phyloP scores from a whole-genome alignment of 1,140 invertebrate genomes.

The Gryon sp. region DNA sequence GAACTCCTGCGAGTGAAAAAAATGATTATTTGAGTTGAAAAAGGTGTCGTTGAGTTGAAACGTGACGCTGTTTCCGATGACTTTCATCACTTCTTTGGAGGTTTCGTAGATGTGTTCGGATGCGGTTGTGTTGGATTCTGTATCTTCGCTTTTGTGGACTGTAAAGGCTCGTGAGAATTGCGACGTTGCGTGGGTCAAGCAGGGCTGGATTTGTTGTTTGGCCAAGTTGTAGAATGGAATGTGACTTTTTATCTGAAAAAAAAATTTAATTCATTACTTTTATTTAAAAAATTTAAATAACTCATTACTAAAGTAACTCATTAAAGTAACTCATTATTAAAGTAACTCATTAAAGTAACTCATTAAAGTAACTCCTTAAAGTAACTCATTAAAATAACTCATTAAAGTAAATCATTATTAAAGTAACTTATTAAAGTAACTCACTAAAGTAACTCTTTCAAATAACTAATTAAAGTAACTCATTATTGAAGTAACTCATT shows the following conservation, averaged over 20 bases:
- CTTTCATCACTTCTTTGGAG: slow-evolving; percentile 64
- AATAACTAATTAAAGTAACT: too few relatives aligned
- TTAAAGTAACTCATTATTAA: too few relatives aligned
- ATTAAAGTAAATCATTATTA: too few relatives aligned
- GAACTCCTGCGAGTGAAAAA: slow-evolving; percentile 67
- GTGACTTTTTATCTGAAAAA: slow-evolving; percentile 43
- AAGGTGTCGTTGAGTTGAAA: slow-evolving; percentile 64
- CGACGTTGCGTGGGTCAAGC: slow-evolving; percentile 63
- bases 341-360: too few relatives aligned
- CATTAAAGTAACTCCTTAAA: too few relatives aligned
- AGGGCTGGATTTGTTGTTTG: slow-evolving; percentile 71
- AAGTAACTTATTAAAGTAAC: too few relatives aligned
- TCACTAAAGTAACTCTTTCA: too few relatives aligned
- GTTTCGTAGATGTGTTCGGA: slow-evolving; percentile 71
- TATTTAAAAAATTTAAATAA: too few relatives aligned
- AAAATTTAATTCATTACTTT: not conserved
- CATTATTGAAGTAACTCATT: too few relatives aligned
- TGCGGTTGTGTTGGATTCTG: slow-evolving; percentile 23
- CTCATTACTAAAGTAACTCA: too few relatives aligned
- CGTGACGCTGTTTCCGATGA: slow-evolving; percentile 60
- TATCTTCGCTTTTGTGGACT: slow-evolving; percentile 32
- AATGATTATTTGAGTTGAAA: slow-evolving; percentile 60
- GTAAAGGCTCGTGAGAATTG: slow-evolving; percentile 63
- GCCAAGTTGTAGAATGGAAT: slow-evolving; percentile 73
- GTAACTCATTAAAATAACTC: too few relatives aligned